A percentile compares a stretch with the other conserved stretches of the same genome.
These are phyloP conservation scores for Phylloscopus trochiloides DNA, from an alignment of 2,113 vertebrate genomes.

Conservation along the genomic window DNA sequence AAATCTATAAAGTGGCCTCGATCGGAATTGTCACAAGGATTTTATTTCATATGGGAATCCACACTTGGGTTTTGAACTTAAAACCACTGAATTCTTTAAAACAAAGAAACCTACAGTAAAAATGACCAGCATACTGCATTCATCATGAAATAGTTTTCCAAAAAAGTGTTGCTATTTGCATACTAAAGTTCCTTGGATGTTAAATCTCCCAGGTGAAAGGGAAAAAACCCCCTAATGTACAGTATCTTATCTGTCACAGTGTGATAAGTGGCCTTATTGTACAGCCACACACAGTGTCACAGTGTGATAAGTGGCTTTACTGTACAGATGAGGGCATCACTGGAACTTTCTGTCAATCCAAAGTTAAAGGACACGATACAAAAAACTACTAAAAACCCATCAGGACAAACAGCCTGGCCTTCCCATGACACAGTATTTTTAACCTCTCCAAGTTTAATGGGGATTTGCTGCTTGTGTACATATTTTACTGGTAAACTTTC, in stretches of 20 bases:
- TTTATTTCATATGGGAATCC: not conserved
- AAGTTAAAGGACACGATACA: not conserved
- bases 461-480: not conserved
- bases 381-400: not conserved
- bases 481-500: not conserved
- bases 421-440: not conserved
- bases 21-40: not conserved
- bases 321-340: not conserved
- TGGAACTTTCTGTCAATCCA: not conserved
- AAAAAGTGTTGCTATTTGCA: not conserved
- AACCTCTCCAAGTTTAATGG: not conserved
- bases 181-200: not conserved
- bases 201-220: not conserved
- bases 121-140: not conserved
- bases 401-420: not conserved
- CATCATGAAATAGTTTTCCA: not conserved
- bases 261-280: not conserved
- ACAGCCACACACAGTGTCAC: not conserved
- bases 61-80: not conserved
- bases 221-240: not conserved
- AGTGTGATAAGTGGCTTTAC: not conserved
- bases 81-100: not conserved
- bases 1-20: not conserved
- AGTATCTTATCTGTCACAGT: not conserved
- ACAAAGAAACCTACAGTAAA: not conserved